Evolutionary conservation across 2,797 vertebrate species (phyloP), one percentile per base, ranked within the genome.

Genomic region (Anniella stebbinsi): DNA sequence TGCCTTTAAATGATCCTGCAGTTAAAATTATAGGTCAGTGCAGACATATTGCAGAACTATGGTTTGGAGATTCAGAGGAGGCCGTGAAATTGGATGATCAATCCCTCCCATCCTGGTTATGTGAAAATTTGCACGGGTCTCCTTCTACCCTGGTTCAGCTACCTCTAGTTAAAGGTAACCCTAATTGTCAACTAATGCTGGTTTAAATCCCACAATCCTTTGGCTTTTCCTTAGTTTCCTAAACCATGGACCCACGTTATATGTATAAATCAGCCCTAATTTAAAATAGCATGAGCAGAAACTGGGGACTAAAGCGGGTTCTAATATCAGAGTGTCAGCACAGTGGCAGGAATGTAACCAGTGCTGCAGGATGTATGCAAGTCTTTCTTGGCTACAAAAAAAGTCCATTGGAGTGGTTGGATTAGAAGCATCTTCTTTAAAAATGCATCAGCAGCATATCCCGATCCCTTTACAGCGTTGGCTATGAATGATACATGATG

Each of bases 1-100:
- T 17, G 45, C 7, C 25, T 87, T 84, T 66, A 92, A 89, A 84
- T 1, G 81, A 87, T 72, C 89, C 86, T 63, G 72, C 93, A 88
- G 73, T 57, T 91, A 63, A 85, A 85, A 87, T 51, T 54, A 63
- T 88, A 41, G 78, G 36, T 13, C 48, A 80, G 48, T 41, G 33
- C 36, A 41, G 66, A 72, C 17, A 60, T 54, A 80, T 41, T 38
- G 38, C 25, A 72, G 51, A 80, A 72, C 54, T 70, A 72, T 23
- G 25, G 17, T 70, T 57, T 83, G 15, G 36, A n/a, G 12, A 48
- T 48, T 82, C 66, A n/a, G 51, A 72, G 17, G 70, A 60, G 54
- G 17, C 8, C 25, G 13, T 54, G 17, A 73, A 33, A 12, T 75
- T 88, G 3, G 11, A 33, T 81, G 25, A 21, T 25, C 33, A 33